Evolutionary conservation across 2,113 vertebrate species (phyloP), one percentile per base, ranked within the genome.

Genomic region (Thermophis baileyi): DNA sequence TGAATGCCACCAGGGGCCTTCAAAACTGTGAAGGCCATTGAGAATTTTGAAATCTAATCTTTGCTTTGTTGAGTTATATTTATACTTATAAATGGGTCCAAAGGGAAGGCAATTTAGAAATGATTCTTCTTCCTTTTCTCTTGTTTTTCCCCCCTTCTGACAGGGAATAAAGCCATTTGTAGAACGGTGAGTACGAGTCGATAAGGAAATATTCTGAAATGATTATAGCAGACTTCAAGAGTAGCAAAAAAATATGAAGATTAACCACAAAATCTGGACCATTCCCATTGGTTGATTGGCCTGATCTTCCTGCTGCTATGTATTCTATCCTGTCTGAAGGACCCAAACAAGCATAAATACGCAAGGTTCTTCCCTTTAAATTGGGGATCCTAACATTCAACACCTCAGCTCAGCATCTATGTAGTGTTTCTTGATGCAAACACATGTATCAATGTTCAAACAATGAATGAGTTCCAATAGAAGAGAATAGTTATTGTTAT

Each of bases 131-230:
- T 74, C 12, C 57, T 85, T 18, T 88, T 11, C 93, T 46, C 91
- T 87, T 46, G 93, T 63, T 14, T 95, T 95, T 92, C 55, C 27
- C 92, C 95, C 93, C 55, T 35, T 93, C 88, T 94, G 89, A n/a
- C 93, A 94, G 94, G 92, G 92, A 49, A 96, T 97, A 88, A 93
- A 89, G 87, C 0, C 49, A 92, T 89, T 96, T 24, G 7, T 94
- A 35, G 90, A 93, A 14, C 94, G 94, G 95, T 54, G 90, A 92
- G 93, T 85, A 50, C 60, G 54, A 90, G 40, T 69, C 25, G 87
- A 35, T 89, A 20, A 60, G n/a, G 49, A 91, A 85, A 44, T 51
- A 25, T 87, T 90, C 3, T 47, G 24, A 16, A 46, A 46, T 11
- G 0, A 54, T 46, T 22, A 14, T 8, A 24, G 35, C 53, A 86